phyloP scores from a whole-genome alignment of 2,888 invertebrate genomes.

The Psylliodes chrysocephalus region DNA sequence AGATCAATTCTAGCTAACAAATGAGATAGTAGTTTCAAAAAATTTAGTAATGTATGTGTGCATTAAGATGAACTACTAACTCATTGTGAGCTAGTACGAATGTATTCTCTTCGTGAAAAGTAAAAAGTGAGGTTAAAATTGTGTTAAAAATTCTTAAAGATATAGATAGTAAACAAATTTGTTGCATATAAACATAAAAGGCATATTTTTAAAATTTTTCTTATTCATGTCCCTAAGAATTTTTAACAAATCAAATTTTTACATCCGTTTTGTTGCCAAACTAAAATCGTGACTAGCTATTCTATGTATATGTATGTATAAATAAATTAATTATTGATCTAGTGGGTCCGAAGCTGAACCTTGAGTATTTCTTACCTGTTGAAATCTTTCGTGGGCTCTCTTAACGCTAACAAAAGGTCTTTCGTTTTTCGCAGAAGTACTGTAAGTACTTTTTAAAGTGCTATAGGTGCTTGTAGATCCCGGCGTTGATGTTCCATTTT shows the following conservation, averaged over 20 bases:
- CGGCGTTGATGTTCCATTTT: slow-evolving; percentile 51
- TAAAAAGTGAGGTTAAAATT: not conserved
- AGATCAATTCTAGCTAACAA: no score
- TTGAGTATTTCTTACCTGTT: slow-evolving; percentile 54
- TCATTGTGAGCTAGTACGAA: no score
- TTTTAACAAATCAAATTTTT: not conserved
- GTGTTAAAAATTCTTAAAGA: not conserved
- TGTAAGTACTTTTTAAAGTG: slow-evolving; percentile 48
- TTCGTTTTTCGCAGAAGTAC: slow-evolving; percentile 63
- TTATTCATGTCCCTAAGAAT: not conserved
- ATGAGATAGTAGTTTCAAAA: no score
- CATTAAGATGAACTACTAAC: no score
- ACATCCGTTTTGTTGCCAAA: no score
- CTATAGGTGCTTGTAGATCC: slow-evolving; percentile 46
- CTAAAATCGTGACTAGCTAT: no score
- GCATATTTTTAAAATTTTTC: not conserved
- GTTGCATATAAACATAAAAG: no score
- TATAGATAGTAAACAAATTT: not conserved
- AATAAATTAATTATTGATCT: no score
- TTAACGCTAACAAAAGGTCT: slow-evolving; percentile 73
- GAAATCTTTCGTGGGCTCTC: slow-evolving; percentile 65
- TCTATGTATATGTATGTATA: no score
- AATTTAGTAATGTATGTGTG: no score
- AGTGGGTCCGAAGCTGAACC: not conserved
- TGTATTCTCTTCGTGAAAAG: no score